Base-by-base conservation (phyloP, 2,797 vertebrate species). In the Monodelphis domestica region DNA sequence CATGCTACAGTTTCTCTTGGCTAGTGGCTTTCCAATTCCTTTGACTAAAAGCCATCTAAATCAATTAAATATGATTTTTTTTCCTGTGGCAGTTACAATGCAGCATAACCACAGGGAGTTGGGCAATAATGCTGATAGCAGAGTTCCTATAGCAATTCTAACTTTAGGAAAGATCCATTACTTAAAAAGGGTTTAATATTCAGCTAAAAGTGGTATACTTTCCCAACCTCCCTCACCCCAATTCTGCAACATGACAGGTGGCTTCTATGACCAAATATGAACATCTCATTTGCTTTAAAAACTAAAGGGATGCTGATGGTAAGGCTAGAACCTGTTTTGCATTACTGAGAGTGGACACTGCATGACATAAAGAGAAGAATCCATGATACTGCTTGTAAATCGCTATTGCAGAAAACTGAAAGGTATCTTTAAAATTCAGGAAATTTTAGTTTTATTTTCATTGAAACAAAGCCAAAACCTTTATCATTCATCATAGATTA, bases 41-140 rank as follows among this genome's bases (percentile, higher is more conserved):
- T 90, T 90, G 53, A 84, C 1, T 89, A 92, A 96, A 94, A 93
- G 92, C 28, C 87, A 38, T 30, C 88, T 45, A 70, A 0, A 89
- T 94, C 91, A 96, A 94, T 84, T 84, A 84, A 84, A 84, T 84
- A 84, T 84, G 9, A 84, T 50, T 84, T 50, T 63, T 50, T 33
- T 1, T 57, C 70, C 63, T 78, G n/a, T n/a, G 84, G 90, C 52
- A 94, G 87, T 33, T 9, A 94, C 4, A 89, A 30, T 89, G 88
- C 2, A 53, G 30, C 10, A 92, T 87, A 15, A 38, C 89, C 52
- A 93, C 56, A 51, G 30, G 91, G 33, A 17, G 38, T 29, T 91
- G 38, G 54, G 55, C 54, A 87, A 90, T 55, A 11, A 84, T 84
- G 84, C 24, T 50, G 21, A 9, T 84, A 84, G 45, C 38, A 84